phyloP scores from a whole-genome alignment of 1,140 invertebrate species.

The Megalopta genalis region DNA sequence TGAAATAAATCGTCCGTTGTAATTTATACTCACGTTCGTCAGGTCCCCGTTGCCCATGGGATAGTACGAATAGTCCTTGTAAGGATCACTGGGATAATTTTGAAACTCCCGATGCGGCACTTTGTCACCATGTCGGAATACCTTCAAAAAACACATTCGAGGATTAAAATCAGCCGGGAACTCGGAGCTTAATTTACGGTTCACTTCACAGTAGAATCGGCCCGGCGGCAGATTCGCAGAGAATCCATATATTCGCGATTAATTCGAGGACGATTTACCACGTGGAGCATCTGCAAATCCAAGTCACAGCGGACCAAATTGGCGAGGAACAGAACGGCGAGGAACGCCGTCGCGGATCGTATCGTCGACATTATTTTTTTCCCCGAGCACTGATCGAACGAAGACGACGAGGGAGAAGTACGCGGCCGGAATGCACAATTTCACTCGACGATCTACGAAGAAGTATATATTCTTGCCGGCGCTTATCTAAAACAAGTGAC shows the following conservation, averaged over 20 bases:
- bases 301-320: conserved; percentile 54
- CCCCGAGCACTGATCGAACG: not conserved
- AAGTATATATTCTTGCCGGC: conserved; percentile 64
- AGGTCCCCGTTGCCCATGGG: conserved; percentile 77
- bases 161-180: not conserved
- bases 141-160: conserved; percentile 60
- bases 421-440: conserved; percentile 64
- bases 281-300: conserved; percentile 71
- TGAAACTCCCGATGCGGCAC: conserved; percentile 75
- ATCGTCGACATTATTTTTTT: conserved; percentile 23
- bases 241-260: not conserved
- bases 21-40: conserved; percentile 75
- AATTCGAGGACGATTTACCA: conserved; percentile 65
- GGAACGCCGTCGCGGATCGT: not conserved
- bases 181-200: conserved; percentile 22
- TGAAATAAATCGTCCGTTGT: too few species aligned
- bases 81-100: conserved; percentile 78
- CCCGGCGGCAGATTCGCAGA: too few species aligned
- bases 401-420: not conserved
- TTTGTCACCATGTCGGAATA: conserved; percentile 79
- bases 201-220: not conserved
- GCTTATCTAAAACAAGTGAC: conserved; percentile 51
- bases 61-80: conserved; percentile 73
- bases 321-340: conserved; percentile 21
- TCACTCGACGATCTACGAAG: conserved; percentile 64